These are phyloP conservation scores for Hypercompe scribonia DNA, from an alignment of 2,888 invertebrate species.

Conservation along the genomic window DNA sequence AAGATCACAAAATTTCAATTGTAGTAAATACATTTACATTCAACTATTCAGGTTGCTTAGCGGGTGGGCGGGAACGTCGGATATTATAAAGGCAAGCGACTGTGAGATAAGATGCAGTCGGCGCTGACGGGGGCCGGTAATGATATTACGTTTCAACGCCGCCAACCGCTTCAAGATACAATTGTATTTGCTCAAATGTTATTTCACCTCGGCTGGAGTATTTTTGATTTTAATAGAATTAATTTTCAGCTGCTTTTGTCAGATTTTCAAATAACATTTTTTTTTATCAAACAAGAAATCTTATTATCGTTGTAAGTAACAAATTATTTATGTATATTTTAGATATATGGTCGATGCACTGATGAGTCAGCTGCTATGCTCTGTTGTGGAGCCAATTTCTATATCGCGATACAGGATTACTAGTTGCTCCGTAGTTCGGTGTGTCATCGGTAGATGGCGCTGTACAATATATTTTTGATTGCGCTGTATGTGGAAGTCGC, in stretches of 20 bases:
- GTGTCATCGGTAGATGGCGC: too few relatives aligned
- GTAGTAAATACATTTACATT: constrained; percentile 44
- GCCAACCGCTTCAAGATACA: constrained; percentile 51
- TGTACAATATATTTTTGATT: too few relatives aligned
- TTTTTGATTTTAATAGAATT: constrained; percentile 51
- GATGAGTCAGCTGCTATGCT: too few relatives aligned
- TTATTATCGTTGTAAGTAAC: too few relatives aligned
- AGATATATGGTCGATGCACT: too few relatives aligned
- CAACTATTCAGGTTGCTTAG: constrained; percentile 50
- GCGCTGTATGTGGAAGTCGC: too few relatives aligned
- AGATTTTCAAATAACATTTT: constrained; percentile 30
- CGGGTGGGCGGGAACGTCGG: constrained; percentile 49
- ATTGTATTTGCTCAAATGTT: constrained; percentile 53
- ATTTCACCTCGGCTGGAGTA: constrained; percentile 47
- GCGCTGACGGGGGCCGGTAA: constrained; percentile 52
- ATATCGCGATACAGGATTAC: too few relatives aligned
- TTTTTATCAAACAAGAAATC: too few relatives aligned
- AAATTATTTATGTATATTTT: too few relatives aligned
- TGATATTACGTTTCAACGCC: constrained; percentile 54
- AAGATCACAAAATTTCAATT: constrained; percentile 38
- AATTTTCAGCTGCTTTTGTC: constrained; percentile 28
- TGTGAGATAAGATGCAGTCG: constrained; percentile 56
- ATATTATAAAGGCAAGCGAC: constrained; percentile 54
- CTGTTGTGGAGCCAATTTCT: too few relatives aligned
- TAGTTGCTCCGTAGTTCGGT: too few relatives aligned